Base-by-base conservation (phyloP, 1,140 invertebrate species). In the Drosophila murphyi region DNA sequence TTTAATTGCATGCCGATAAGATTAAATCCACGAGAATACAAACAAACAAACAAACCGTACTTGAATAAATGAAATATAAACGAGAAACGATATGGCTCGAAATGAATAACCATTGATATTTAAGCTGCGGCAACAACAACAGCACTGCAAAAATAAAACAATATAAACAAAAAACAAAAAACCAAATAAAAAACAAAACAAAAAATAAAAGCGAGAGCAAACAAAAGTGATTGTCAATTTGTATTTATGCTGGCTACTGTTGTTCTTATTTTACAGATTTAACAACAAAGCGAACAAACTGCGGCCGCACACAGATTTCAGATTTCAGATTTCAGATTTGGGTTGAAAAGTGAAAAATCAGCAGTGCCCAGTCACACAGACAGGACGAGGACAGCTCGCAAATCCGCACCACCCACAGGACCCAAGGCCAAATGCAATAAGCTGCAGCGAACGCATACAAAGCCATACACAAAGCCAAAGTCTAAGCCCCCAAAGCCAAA, bases 211-310 rank as follows among this genome's bases (percentile, higher is more conserved):
- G 39, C 54, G 28, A 10, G 28, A 51, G 31, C 29, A 60, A 63
- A 77, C 70, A 86, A 86, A 82, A 67, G 57, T 52, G 76, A 76
- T 76, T 88, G 76, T 67, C 76, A 77, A 79, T 80, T 87, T 82
- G 55, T 87, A 74, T 87, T 87, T 88, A 83, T 83, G 82, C 60
- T 71, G 63, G 7, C 60, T 55, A 75, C 47, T 63, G 37, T 67
- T 73, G 55, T 41, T 72, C 72, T 74, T 80, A 76, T 87, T 87
- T 87, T 76, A 51, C 83, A 88, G 83, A 88, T 87, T 88, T 87
- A 64, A 71, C 51, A 63, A 47, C 64, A 65, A 61, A 64, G 39
- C 43, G 64, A 59, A 79, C 72, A 79, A 78, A 65, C 79, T 82
- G 79, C 74, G 59, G 73, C 76, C 70, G 70, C 72, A 72, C 68